Base-by-base conservation (phyloP, 1,140 invertebrate species). In the Dolichoris vasculosae region DNA sequence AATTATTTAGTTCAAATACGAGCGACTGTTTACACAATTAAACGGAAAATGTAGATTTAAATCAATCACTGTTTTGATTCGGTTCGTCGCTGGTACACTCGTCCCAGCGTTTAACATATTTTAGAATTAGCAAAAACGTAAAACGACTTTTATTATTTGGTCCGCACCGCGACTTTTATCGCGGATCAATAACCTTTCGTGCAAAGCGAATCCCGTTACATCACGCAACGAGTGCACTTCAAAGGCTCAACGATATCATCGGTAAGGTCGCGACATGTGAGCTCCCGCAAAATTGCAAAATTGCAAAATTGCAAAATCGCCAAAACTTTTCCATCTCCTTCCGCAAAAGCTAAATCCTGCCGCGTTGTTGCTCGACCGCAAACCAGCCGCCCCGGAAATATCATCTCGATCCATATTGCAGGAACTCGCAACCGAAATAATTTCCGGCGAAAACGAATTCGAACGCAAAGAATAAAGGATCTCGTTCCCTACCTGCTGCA, bases 401-500 rank as follows among this genome's bases (percentile, higher is more conserved):
- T n/a, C n/a, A n/a, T n/a, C n/a, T n/a, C n/a, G n/a, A n/a, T n/a
- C n/a, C n/a, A n/a, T n/a, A n/a, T n/a, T n/a, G n/a, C n/a, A n/a
- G n/a, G n/a, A n/a, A n/a, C n/a, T n/a, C n/a, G n/a, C n/a, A n/a
- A n/a, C n/a, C n/a, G n/a, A n/a, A n/a, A n/a, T n/a, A n/a, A n/a
- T n/a, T n/a, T n/a, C n/a, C n/a, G n/a, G n/a, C n/a, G n/a, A n/a
- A n/a, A n/a, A n/a, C n/a, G n/a, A n/a, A n/a, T n/a, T n/a, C n/a
- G n/a, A n/a, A n/a, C 48, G 48, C 48, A 51, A 17, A 17, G 9
- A 38, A 40, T n/a, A 63, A 71, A 77, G 26, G 23, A 40, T 59
- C 76, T 38, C 40, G 1, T 32, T n/a, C n/a, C 64, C 35, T 76
- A 83, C 82, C 82, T 83, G 51, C 38, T 76, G n/a, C n/a, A n/a